Percentiles rank a stretch among this genome's conserved stretches.
phyloP scores from a whole-genome alignment of 2,888 invertebrate species.

The Drosophila greeni region DNA sequence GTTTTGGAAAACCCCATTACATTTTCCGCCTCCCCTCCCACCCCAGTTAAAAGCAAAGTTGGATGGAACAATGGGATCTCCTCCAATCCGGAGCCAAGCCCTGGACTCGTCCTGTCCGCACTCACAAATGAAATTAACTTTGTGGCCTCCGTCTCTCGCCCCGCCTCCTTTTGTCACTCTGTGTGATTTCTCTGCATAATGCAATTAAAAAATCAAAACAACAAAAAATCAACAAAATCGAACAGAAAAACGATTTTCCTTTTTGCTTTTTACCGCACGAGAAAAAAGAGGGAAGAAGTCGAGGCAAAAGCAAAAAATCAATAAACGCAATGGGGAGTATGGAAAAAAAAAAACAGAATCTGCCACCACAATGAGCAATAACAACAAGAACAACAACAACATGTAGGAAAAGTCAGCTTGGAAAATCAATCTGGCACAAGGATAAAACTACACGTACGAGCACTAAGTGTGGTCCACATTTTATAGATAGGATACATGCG shows the following conservation, averaged over 20 bases:
- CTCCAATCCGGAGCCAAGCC: constrained; percentile 13
- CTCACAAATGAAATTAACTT: constrained; percentile 59
- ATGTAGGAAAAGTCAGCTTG: constrained; percentile 5
- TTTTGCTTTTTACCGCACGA: constrained; percentile 19
- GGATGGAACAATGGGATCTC: constrained; percentile 23
- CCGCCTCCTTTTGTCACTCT: constrained; percentile 11
- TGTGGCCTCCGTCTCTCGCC: constrained; percentile 10
- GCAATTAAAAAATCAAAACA: constrained; percentile 58
- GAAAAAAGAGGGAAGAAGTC: constrained; percentile 4
- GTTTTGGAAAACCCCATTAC: constrained; percentile 18
- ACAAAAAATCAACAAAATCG: constrained; percentile 3
- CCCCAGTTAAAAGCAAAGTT: constrained; percentile 45
- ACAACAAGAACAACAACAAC: constrained; percentile 2
- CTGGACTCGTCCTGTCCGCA: constrained; percentile 48
- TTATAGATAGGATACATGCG: constrained; percentile 27
- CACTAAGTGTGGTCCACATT: constrained; percentile 24
- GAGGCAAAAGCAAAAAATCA: constrained; percentile 53
- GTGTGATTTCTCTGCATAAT: constrained; percentile 64
- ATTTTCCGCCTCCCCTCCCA: constrained; percentile 11
- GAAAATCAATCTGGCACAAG: constrained; percentile 68
- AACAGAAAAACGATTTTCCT: constrained; percentile 41
- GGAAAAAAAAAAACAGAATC: constrained; percentile 34
- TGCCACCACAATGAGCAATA: constrained; percentile 48
- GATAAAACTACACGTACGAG: constrained; percentile 47
- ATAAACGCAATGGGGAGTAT: constrained; percentile 51